Evolutionary conservation across 2,113 vertebrate genomes (phyloP), one percentile per base, ranked within the genome.

Genomic region (Pseudolaguvia tuberculata): DNA sequence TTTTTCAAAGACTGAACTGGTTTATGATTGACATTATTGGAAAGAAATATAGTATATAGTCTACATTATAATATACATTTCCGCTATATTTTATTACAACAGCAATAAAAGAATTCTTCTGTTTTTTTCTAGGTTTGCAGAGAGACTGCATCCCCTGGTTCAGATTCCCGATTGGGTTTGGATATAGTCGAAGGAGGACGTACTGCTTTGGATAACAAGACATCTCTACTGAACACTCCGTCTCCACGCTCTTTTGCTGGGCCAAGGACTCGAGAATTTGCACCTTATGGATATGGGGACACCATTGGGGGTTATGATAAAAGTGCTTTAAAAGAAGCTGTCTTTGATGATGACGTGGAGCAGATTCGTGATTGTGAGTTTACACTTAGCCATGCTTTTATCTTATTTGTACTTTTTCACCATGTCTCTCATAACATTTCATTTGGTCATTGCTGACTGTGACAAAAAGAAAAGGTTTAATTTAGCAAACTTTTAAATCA

Each of bases 281-380:
- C 90, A n/a, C 94, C 96, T 0, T 98, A 95, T 5, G 93, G 94
- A 57, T 96, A 95, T 3, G 85, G 91, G 0, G 97, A 99, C 78
- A 92, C 93, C 39, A 96, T 98, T 82, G 94, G 93, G 78, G 83
- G 91, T 3, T 99, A 98, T 0, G 95, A 98, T 87, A 99, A 98
- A 88, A 97, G 93, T 1, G 96, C 95, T 45, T 89, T 99, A 82
- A 98, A 98, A 83, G 97, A 98, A 85, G 96, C 97, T 0, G 94
- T 99, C 79, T 99, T 99, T 0, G 96, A 98, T 7, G 97, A 99
- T 0, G 97, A 99, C 56, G 95, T 98, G 91, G 96, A 98, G 82
- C 96, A 99, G 86, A 93, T 99, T 62, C 89, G 94, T 17, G 95
- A 97, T 69, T 94, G 97, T 98, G 85, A 85, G 90, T 88, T 56